Percentiles rank a stretch among this genome's conserved stretches.
phyloP scores from a whole-genome alignment of 92 coral and sea anemone species.

The Palythoa caribaeorum region DNA sequence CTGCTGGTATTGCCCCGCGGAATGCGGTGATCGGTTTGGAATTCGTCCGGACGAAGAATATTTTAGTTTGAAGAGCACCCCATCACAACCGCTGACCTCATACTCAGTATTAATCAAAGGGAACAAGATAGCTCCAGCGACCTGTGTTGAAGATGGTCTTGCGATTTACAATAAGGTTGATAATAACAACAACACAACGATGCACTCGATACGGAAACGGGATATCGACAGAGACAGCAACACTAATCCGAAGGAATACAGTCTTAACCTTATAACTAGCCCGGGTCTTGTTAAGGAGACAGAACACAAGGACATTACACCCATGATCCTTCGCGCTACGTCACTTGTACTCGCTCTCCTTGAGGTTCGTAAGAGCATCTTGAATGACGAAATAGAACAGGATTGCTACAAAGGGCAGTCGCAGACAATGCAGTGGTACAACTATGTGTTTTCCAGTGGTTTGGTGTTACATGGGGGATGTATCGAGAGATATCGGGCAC shows the following conservation, averaged over 20 bases:
- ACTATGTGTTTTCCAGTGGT: constrained; percentile 76
- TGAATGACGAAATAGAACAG: constrained; percentile 55
- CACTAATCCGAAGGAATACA: not conserved
- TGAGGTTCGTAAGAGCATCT: constrained; percentile 68
- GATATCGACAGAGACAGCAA: not conserved
- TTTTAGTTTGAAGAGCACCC: constrained; percentile 74
- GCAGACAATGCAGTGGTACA: constrained; percentile 90
- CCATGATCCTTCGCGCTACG: constrained; percentile 63
- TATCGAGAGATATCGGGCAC: constrained; percentile 77
- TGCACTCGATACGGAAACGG: constrained; percentile 2
- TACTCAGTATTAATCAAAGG: constrained; percentile 83
- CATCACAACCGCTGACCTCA: constrained; percentile 84
- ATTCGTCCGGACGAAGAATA: constrained; percentile 86
- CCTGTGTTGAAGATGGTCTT: constrained; percentile 61
- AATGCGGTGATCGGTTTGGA: constrained; percentile 82
- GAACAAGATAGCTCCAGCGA: constrained; percentile 46
- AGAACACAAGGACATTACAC: not conserved
- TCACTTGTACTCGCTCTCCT: constrained; percentile 70
- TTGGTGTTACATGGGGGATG: constrained; percentile 80
- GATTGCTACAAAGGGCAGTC: constrained; percentile 59
- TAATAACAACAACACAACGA: constrained; percentile 1
- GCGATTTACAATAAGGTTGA: constrained; percentile 17
- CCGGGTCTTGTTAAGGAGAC: not conserved
- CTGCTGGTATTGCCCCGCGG: constrained; percentile 82
- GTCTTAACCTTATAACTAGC: not conserved